phyloP scores from a whole-genome alignment of 2,113 vertebrate species.

The Hystrix brachyura region DNA sequence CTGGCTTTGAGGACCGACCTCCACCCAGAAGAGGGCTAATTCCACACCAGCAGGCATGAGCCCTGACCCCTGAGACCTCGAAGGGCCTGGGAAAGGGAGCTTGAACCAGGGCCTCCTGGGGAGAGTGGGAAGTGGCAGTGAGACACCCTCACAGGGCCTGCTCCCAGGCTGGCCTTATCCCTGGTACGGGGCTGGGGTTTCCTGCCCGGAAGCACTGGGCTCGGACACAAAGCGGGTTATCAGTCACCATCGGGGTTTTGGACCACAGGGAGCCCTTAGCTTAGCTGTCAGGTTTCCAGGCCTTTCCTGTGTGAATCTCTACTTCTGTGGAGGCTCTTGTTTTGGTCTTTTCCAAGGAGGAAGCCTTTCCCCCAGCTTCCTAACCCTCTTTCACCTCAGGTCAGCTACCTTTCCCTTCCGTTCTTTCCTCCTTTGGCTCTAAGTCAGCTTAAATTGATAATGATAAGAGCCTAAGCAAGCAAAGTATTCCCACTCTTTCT shows the following conservation, averaged over 20 bases:
- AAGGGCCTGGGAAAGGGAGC: constrained; percentile 75
- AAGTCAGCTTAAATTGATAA: background rate
- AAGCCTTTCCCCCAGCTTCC: constrained; percentile 48
- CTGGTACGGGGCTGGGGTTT: constrained; percentile 58
- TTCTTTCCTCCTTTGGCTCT: background rate
- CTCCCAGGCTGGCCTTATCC: constrained; percentile 79
- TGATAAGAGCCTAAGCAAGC: background rate
- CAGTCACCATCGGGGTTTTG: constrained; percentile 68
- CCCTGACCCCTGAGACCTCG: constrained; percentile 29
- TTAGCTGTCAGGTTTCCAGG: constrained; percentile 57
- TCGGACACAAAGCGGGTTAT: constrained; percentile 78
- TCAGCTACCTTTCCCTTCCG: background rate
- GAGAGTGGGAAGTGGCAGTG: constrained; percentile 45
- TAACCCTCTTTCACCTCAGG: background rate
- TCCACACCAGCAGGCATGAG: background rate
- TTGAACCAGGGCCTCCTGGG: background rate
- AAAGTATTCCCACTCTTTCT: background rate
- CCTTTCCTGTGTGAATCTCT: constrained; percentile 79
- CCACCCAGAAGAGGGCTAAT: background rate
- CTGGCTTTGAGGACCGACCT: background rate
- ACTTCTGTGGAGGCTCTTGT: constrained; percentile 52
- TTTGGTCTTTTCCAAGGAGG: constrained; percentile 42
- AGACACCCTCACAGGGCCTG: constrained; percentile 47
- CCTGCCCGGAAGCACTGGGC: constrained; percentile 74
- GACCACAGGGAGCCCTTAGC: background rate